Conservation (phyloP, 2,113 vertebrate species). For the Girardinichthys multiradiatus region DNA sequence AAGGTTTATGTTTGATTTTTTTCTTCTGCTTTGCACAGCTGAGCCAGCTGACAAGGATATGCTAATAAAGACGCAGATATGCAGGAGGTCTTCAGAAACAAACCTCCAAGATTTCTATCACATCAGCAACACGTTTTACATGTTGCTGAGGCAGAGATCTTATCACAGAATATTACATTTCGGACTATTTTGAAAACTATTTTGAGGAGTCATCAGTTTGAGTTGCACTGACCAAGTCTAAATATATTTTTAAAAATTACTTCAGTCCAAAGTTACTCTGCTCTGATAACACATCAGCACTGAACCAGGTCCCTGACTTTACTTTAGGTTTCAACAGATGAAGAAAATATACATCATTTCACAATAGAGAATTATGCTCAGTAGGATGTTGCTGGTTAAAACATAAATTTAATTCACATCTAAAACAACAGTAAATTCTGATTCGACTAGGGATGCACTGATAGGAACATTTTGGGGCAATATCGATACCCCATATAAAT, state of each 20-base stretch:
- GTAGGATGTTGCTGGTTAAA: too few relatives aligned
- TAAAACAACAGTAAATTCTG: too few relatives aligned
- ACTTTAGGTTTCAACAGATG: too few relatives aligned
- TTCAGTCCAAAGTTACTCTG: background rate
- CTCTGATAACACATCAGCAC: background rate
- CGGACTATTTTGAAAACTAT: background rate
- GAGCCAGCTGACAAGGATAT: background rate
- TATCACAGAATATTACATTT: background rate
- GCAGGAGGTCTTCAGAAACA: background rate
- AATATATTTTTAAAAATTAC: background rate
- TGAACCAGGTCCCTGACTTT: too few relatives aligned
- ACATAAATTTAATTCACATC: too few relatives aligned
- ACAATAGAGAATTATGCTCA: too few relatives aligned
- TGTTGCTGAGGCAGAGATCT: background rate
- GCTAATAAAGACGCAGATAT: background rate
- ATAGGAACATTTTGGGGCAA: too few relatives aligned
- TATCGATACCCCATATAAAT: too few relatives aligned
- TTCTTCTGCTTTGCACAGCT: conserved; percentile 10
- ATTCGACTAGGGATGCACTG: too few relatives aligned
- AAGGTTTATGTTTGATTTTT: background rate
- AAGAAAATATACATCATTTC: too few relatives aligned
- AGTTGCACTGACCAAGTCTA: background rate
- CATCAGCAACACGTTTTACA: background rate
- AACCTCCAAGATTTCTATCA: background rate
- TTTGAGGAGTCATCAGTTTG: background rate